A percentile compares a stretch with the other conserved stretches of the same genome.
phyloP scores from a whole-genome alignment of 1,140 invertebrate genomes.

The Pectinophora gossypiella region DNA sequence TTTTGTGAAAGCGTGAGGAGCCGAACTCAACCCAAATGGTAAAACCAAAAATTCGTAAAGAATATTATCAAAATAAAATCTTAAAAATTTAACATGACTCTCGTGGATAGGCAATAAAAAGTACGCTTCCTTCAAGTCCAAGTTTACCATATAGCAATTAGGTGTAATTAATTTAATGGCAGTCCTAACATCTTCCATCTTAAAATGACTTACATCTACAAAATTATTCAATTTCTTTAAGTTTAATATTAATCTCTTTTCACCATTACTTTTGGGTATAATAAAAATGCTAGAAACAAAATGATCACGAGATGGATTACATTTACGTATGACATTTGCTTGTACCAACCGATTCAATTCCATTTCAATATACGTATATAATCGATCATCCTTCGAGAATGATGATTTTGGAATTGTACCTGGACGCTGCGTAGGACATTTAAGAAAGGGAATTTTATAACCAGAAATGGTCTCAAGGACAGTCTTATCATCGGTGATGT shows the following conservation, averaged over 20 bases:
- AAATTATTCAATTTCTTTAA: slow-evolving; percentile 5
- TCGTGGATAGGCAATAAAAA: neutral
- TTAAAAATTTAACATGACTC: neutral
- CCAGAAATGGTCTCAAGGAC: no score
- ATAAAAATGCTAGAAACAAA: slow-evolving; percentile 4
- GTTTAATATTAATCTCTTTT: slow-evolving; percentile 5
- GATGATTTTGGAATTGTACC: no score
- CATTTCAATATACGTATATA: no score
- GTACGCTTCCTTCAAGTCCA: no score
- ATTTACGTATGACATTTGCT: neutral
- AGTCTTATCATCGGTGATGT: no score
- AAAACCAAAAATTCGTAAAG: slow-evolving; percentile 1
- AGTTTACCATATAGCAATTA: slow-evolving; percentile 4
- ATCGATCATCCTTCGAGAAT: no score
- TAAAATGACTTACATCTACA: neutral
- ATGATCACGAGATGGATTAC: neutral
- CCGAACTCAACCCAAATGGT: neutral
- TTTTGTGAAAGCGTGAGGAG: neutral
- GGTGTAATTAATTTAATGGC: neutral
- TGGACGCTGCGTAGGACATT: no score
- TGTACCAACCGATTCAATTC: no score
- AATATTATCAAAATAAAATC: neutral
- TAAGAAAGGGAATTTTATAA: no score
- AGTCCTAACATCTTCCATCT: slow-evolving; percentile 2
- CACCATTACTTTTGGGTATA: neutral